A percentile compares a stretch with the other conserved stretches of the same genome.
Conservation (phyloP, 2,113 vertebrate species). For the Enhydra lutris region DNA sequence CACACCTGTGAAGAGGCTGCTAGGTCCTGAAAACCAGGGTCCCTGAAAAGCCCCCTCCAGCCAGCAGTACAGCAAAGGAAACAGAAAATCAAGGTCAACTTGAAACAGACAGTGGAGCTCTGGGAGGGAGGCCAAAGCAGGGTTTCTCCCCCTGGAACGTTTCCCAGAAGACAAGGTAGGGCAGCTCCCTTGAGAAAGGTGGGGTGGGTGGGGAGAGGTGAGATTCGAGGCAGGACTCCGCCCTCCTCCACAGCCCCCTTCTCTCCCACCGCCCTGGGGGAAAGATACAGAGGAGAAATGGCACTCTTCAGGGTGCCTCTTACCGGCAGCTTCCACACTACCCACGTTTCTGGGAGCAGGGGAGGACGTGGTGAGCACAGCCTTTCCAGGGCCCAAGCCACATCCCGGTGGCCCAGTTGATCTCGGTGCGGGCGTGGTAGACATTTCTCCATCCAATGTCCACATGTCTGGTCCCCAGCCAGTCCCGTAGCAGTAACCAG, state of each 20-base stretch:
- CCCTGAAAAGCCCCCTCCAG: neutral
- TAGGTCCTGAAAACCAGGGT: neutral
- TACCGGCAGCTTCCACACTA: neutral
- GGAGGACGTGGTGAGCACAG: neutral
- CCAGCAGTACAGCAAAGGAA: neutral
- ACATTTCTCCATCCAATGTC: neutral
- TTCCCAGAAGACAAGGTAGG: neutral
- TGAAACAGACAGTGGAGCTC: neutral
- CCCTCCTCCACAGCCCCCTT: neutral
- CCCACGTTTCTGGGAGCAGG: neutral
- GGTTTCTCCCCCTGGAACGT: neutral
- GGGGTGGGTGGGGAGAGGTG: neutral
- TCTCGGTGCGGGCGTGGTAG: neutral
- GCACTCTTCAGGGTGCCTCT: neutral
- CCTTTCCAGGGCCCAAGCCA: neutral
- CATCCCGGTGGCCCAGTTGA: neutral
- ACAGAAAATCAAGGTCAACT: neutral
- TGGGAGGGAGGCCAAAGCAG: neutral
- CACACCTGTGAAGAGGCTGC: neutral
- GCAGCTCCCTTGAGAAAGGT: neutral
- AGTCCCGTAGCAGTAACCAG: neutral
- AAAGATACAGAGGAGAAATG: neutral
- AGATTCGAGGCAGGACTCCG: neutral
- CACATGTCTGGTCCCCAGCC: rapidly evolving
- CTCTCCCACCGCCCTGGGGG: neutral